A percentile compares a stretch with the other conserved stretches of the same genome.
phyloP scores from a whole-genome alignment of 2,888 invertebrate species.

The Drosophila ezoana region DNA sequence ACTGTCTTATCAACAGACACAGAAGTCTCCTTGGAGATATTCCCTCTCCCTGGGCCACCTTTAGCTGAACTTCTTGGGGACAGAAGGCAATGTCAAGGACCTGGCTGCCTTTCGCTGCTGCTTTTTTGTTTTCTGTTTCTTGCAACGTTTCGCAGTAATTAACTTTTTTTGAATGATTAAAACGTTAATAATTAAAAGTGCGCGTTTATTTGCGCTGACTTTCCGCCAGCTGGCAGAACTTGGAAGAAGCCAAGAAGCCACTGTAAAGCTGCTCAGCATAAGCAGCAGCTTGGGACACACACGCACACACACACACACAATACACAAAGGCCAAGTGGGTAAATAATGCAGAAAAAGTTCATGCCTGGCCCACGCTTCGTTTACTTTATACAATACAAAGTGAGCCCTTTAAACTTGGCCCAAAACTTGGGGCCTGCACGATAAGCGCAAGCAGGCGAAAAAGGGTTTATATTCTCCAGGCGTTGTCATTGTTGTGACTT shows the following conservation, averaged over 20 bases:
- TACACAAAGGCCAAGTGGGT: constrained; percentile 41
- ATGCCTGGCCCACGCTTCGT: constrained; percentile 37
- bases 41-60: not conserved
- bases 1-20: not conserved
- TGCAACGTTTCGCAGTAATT: constrained; percentile 47
- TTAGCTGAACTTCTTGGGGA: constrained; percentile 1
- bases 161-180: constrained; percentile 64
- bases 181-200: constrained; percentile 67
- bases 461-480: constrained; percentile 13
- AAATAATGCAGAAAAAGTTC: constrained; percentile 55
- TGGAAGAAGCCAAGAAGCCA: constrained; percentile 2
- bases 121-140: constrained; percentile 1
- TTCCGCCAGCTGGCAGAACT: constrained; percentile 20
- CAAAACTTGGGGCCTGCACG: constrained; percentile 8
- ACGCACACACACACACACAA: not conserved
- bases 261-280: constrained; percentile 9
- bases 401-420: constrained; percentile 32
- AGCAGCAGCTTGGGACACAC: constrained; percentile 4
- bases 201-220: constrained; percentile 50
- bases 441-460: constrained; percentile 38
- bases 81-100: constrained; percentile 14
- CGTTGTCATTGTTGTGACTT: constrained; percentile 67
- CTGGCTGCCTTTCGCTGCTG: constrained; percentile 8
- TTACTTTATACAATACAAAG: constrained; percentile 34
- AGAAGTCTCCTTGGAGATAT: not conserved